These are phyloP conservation scores for Lagria hirta DNA, from an alignment of 2,888 invertebrate genomes.

Conservation along the genomic window DNA sequence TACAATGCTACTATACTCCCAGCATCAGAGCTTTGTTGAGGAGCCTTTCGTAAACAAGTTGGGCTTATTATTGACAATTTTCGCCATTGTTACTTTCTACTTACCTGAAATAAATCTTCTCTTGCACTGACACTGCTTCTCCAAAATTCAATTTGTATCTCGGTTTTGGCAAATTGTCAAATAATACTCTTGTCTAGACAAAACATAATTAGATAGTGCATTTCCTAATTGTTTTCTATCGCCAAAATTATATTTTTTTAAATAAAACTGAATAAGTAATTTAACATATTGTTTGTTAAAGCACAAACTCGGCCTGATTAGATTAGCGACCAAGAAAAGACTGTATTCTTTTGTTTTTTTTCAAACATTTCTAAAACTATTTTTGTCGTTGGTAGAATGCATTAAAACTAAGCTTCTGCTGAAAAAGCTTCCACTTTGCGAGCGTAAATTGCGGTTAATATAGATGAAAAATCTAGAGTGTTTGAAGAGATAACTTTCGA, in stretches of 20 bases:
- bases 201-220: slow-evolving; percentile 14
- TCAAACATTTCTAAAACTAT: no score
- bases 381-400: no score
- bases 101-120: slow-evolving; percentile 39
- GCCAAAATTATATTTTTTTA: no score
- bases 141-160: slow-evolving; percentile 5
- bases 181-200: slow-evolving; percentile 22
- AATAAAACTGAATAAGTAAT: no score
- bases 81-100: slow-evolving; percentile 36
- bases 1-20: slow-evolving; percentile 42
- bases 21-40: slow-evolving; percentile 37
- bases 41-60: slow-evolving; percentile 40
- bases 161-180: slow-evolving; percentile 17
- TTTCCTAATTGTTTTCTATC: slow-evolving; percentile 17
- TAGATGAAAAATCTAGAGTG: no score
- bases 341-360: no score
- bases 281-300: no score
- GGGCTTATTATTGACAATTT: slow-evolving; percentile 40
- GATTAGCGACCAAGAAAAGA: no score
- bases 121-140: slow-evolving; percentile 11
- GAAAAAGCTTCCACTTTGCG: no score
- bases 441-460: no score
- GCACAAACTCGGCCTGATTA: no score
- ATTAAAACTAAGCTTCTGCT: no score
- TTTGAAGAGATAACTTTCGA: slow-evolving; percentile 6